A percentile compares a stretch with the other conserved stretches of the same genome.
Conservation (phyloP, 1,140 invertebrate genomes). For the Diachasma alloeum region DNA sequence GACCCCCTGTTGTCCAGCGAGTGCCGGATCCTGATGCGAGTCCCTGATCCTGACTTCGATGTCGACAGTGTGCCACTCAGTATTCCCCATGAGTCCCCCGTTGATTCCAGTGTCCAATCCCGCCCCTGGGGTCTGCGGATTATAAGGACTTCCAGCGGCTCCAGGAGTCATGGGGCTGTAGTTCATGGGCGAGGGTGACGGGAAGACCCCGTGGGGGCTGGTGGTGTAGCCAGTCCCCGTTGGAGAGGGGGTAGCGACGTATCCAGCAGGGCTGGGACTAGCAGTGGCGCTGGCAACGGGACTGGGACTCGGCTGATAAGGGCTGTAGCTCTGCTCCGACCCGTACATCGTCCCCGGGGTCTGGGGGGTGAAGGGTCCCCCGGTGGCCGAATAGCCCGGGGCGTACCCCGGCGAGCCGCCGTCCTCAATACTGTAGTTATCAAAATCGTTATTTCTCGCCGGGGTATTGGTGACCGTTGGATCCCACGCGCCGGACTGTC, state of each 20-base stretch:
- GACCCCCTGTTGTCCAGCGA: slow-evolving; percentile 87
- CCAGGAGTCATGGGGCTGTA: slow-evolving; percentile 90
- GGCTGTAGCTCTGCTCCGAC: slow-evolving; percentile 87
- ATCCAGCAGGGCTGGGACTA: slow-evolving; percentile 72
- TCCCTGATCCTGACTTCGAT: slow-evolving; percentile 87
- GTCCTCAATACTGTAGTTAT: slow-evolving; percentile 78
- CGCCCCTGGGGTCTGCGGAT: slow-evolving; percentile 84
- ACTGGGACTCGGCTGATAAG: slow-evolving; percentile 86
- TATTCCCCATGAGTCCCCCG: slow-evolving; percentile 56
- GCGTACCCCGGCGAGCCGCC: slow-evolving; percentile 77
- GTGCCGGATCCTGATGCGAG: slow-evolving; percentile 80
- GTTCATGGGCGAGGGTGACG: slow-evolving; percentile 74
- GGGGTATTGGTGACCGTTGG: slow-evolving; percentile 86
- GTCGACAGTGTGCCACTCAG: slow-evolving; percentile 92
- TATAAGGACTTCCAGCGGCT: slow-evolving; percentile 74
- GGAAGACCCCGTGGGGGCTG: slow-evolving; percentile 71
- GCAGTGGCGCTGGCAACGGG: slow-evolving; percentile 62
- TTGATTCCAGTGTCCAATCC: slow-evolving; percentile 66
- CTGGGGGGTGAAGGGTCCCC: slow-evolving; percentile 89
- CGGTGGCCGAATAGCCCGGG: slow-evolving; percentile 80
- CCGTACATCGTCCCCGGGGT: slow-evolving; percentile 92
- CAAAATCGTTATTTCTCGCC: slow-evolving; percentile 80
- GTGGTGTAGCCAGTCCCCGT: slow-evolving; percentile 71
- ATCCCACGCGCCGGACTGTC: slow-evolving; percentile 89
- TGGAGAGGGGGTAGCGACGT: slow-evolving; percentile 74